Conservation (phyloP, 2,113 vertebrate genomes). For the Microcebus murinus region DNA sequence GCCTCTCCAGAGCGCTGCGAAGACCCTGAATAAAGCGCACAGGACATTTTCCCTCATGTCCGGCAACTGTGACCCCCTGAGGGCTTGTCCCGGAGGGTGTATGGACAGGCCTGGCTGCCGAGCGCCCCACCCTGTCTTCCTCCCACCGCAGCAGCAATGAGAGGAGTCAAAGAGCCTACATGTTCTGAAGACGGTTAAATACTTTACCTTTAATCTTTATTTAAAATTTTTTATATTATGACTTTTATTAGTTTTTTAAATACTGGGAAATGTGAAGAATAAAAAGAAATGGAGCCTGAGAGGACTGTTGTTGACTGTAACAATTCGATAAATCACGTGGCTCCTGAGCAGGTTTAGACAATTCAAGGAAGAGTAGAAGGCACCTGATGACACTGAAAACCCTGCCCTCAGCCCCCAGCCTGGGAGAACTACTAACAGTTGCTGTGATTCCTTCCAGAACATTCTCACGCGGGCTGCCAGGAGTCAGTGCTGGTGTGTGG, state of each 20-base stretch:
- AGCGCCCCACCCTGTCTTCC: background rate
- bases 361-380: background rate
- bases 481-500: rapidly evolving
- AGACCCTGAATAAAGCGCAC: background rate
- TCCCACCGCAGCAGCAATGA: background rate
- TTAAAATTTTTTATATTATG: background rate
- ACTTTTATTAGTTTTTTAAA: background rate
- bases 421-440: background rate
- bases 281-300: background rate
- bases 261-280: background rate
- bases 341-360: background rate
- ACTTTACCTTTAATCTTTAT: background rate
- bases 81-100: background rate
- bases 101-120: background rate
- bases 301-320: background rate
- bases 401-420: background rate
- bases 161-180: background rate
- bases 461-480: background rate
- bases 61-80: background rate
- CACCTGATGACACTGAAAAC: background rate
- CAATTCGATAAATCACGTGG: background rate
- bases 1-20: too few relatives aligned
- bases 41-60: background rate
- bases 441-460: background rate
- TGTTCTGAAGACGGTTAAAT: background rate